Percentiles rank a stretch among this genome's conserved stretches.
phyloP scores from a whole-genome alignment of 2,888 invertebrate species.

The Parasteatoda lunata region DNA sequence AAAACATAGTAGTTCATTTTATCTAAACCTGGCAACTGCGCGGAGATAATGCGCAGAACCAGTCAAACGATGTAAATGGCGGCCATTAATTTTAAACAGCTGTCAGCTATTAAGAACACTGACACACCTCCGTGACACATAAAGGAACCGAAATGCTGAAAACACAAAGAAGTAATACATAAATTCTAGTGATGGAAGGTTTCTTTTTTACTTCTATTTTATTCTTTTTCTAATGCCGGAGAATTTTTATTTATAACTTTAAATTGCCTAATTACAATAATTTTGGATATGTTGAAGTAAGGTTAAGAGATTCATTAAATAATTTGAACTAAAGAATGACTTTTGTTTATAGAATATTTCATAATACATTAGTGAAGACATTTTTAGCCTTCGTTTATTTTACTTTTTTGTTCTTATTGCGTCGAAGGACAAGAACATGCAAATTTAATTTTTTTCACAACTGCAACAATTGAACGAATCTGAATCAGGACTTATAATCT shows the following conservation, averaged over 20 bases:
- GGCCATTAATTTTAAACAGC: slow-evolving; percentile 64
- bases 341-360: too few relatives aligned
- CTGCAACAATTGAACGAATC: too few relatives aligned
- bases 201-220: slow-evolving; percentile 15
- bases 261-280: slow-evolving; percentile 45
- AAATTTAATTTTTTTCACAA: too few relatives aligned
- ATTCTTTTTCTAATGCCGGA: slow-evolving; percentile 25
- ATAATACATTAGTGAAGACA: too few relatives aligned
- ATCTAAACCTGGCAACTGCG: slow-evolving; percentile 64
- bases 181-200: slow-evolving; percentile 65
- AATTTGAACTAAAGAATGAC: too few relatives aligned
- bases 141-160: slow-evolving; percentile 60
- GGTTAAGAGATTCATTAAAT: too few relatives aligned
- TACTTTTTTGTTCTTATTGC: too few relatives aligned
- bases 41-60: slow-evolving; percentile 59
- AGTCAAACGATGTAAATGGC: slow-evolving; percentile 65
- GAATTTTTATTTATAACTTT: slow-evolving; percentile 57
- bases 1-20: slow-evolving; percentile 3
- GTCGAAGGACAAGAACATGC: too few relatives aligned
- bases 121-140: slow-evolving; percentile 67
- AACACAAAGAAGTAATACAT: slow-evolving; percentile 64
- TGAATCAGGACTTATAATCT: too few relatives aligned
- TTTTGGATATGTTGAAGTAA: not conserved
- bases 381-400: too few relatives aligned
- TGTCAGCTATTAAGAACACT: slow-evolving; percentile 68